Conservation (phyloP, 2,888 invertebrate genomes). For the Uloborus plumipes region DNA sequence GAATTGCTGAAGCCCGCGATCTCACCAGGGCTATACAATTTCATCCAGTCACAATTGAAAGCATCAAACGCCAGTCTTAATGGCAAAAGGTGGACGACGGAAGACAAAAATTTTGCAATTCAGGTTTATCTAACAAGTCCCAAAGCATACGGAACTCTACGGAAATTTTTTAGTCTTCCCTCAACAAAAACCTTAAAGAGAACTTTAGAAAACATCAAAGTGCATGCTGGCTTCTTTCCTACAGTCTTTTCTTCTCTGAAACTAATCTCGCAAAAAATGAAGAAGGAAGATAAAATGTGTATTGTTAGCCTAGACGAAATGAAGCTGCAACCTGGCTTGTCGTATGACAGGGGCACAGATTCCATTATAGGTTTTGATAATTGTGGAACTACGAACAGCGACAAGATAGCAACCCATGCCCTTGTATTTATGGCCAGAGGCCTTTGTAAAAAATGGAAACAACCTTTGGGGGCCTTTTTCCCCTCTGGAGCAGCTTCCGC, state of each 20-base stretch:
- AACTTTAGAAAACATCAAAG: background rate
- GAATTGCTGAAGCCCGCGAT: background rate
- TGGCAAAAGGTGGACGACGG: background rate
- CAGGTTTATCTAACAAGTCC: background rate
- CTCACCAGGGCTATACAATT: background rate
- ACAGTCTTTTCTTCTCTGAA: background rate
- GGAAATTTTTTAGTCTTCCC: background rate
- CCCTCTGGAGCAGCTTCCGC: background rate
- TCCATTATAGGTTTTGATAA: background rate
- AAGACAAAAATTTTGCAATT: conserved; percentile 5
- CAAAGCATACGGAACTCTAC: background rate
- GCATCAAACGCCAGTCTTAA: background rate
- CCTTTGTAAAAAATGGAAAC: background rate
- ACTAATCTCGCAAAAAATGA: background rate
- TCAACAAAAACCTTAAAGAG: background rate
- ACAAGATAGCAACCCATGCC: background rate
- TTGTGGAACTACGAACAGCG: background rate
- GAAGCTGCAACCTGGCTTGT: background rate
- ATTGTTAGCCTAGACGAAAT: background rate
- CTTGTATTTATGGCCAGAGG: background rate
- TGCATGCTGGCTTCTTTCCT: background rate
- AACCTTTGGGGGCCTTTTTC: background rate
- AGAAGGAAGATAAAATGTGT: background rate
- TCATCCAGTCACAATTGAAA: background rate
- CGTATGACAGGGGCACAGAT: background rate